Evolutionary conservation across 2,797 vertebrate species (phyloP), one percentile per base, ranked within the genome.

Genomic region (Atherinosoma microstoma): DNA sequence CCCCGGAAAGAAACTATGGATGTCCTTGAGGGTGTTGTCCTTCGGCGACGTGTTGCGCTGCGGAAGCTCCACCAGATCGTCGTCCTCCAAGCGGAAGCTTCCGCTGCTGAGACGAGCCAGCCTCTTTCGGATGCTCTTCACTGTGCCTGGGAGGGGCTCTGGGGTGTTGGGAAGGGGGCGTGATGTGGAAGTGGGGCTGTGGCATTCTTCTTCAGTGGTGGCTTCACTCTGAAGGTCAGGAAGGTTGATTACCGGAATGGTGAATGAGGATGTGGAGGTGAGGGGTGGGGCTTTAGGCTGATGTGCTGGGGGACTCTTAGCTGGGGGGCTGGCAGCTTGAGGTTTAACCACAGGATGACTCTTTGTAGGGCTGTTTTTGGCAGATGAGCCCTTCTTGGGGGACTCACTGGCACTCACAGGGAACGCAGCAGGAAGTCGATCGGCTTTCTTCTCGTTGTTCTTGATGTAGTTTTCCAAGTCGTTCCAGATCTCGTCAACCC

Each of bases 381-480:
- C 73, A 0, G 83, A 79, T 2, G 67, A 54, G 1, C 58, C 27
- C 62, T 90, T 91, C 68, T 94, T 93, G 0, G 89, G 91, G 0
- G 95, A 90, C 30, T 98, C 97, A 1, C 93, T 94, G 70, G 93
- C 91, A 76, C 91, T 95, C 12, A 99, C 97, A 0, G 98, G 98
- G 84, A 99, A 99, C 0, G 98, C 97, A 0, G 97, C 98, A 0
- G 97, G 96, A 49, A 96, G 95, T 6, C 95, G 92, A 63, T 99
- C 98, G 4, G 95, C 94, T 66, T 97, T 97, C 91, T 97, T 99
- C 85, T 99, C 97, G 5, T 99, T 99, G 86, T 93, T 96, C 85
- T 96, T 97, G 87, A 99, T 99, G 90, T 99, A 99, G 87, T 98
- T 98, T 90, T 99, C 98, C 70, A 99, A 90, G 80, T 99, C 98